Evolutionary conservation across 1,140 invertebrate genomes (phyloP).

Genomic region (Bombus affinis): DNA sequence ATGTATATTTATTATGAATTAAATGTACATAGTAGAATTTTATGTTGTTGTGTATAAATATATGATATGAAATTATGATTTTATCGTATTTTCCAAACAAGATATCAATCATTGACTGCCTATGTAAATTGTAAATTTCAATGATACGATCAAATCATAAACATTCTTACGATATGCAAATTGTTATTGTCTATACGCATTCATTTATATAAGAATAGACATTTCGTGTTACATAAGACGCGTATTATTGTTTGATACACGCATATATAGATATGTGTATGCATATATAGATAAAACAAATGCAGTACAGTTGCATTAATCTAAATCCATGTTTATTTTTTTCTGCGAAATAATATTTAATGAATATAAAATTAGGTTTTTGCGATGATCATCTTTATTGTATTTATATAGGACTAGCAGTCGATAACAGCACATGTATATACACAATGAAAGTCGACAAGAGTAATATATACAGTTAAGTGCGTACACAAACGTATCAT

Average conservation of each 20-base stretch:
- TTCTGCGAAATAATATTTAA: not conserved
- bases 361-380: not conserved
- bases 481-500: slow-evolving; percentile 64
- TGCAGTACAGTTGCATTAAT: not conserved
- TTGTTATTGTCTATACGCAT: too few species aligned
- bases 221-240: slow-evolving; percentile 9
- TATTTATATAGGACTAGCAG: slow-evolving; percentile 46
- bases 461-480: slow-evolving; percentile 50
- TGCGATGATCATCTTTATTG: not conserved
- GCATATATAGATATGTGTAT: too few species aligned
- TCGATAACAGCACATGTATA: slow-evolving; percentile 53
- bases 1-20: not conserved
- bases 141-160: not conserved
- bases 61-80: not conserved
- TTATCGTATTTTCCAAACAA: not conserved
- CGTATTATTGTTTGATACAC: not conserved
- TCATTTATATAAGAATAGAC: slow-evolving; percentile 8
- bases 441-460: slow-evolving; percentile 9
- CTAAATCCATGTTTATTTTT: not conserved
- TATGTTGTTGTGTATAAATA: not conserved
- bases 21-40: not conserved
- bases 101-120: not conserved
- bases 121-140: not conserved
- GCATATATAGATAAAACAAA: not conserved
- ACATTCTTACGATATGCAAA: not conserved